phyloP scores from a whole-genome alignment of 2,888 invertebrate genomes.

The Ametastegia equiseti region DNA sequence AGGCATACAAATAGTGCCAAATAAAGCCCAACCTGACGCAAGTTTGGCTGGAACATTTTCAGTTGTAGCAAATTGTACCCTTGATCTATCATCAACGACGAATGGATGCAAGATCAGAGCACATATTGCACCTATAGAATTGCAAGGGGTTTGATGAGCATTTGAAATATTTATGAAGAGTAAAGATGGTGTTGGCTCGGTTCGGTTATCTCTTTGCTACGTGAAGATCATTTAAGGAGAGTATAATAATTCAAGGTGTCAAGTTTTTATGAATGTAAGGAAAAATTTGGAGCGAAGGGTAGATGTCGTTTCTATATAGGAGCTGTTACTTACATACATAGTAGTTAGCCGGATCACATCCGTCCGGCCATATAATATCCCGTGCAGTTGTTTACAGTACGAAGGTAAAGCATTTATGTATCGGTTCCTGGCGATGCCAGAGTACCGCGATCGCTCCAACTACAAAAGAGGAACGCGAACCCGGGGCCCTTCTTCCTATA shows the following conservation, averaged over 20 bases:
- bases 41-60: no score
- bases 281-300: constrained; percentile 25
- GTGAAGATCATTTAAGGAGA: constrained; percentile 26
- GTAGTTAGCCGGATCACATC: no score
- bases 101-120: no score
- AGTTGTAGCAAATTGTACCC: no score
- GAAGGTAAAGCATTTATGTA: not conserved
- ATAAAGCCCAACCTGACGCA: no score
- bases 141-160: no score
- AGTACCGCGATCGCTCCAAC: constrained; percentile 21
- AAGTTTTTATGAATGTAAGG: constrained; percentile 33
- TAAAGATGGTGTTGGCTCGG: not conserved
- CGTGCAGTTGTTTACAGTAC: not conserved
- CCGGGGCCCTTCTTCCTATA: constrained; percentile 47
- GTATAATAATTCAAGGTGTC: constrained; percentile 34
- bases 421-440: not conserved
- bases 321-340: not conserved
- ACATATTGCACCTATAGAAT: no score
- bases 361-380: no score
- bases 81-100: no score
- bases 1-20: no score
- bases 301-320: no score
- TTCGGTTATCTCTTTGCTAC: constrained; percentile 13
- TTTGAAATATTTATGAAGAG: no score
- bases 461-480: constrained; percentile 28